Percentiles rank a stretch among this genome's conserved stretches.
These are phyloP conservation scores for Phrynocephalus guinanensis DNA, from an alignment of 2,797 vertebrate genomes.

Conservation along the genomic window DNA sequence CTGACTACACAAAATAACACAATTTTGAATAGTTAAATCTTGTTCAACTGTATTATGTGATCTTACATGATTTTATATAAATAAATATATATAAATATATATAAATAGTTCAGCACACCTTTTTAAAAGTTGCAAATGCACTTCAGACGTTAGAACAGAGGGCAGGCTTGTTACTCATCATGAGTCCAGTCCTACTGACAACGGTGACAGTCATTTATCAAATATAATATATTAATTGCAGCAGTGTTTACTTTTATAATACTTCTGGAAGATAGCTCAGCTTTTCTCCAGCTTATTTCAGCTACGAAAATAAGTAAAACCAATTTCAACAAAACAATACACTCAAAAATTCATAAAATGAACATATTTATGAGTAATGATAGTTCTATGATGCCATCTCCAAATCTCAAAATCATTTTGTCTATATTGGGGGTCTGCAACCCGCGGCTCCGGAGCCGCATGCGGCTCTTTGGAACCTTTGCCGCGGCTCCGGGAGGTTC, in stretches of 20 bases:
- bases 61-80: no score
- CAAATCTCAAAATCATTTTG: not conserved
- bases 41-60: no score
- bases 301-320: not conserved
- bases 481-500: no score
- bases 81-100: no score
- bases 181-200: not conserved
- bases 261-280: not conserved
- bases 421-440: no score
- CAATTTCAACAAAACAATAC: not conserved
- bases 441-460: no score
- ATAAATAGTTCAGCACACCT: not conserved
- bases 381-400: slow-evolving; percentile 4
- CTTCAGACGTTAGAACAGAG: not conserved
- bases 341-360: not conserved
- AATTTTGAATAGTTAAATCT: not conserved
- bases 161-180: not conserved
- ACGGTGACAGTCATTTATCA: not conserved
- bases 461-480: no score
- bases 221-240: not conserved
- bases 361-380: not conserved
- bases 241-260: not conserved
- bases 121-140: not conserved
- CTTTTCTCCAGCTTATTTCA: not conserved
- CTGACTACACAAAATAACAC: not conserved